Evolutionary conservation across 2,797 vertebrate genomes (phyloP), one percentile per base, ranked within the genome.

Genomic region (Lateolabrax maculatus): DNA sequence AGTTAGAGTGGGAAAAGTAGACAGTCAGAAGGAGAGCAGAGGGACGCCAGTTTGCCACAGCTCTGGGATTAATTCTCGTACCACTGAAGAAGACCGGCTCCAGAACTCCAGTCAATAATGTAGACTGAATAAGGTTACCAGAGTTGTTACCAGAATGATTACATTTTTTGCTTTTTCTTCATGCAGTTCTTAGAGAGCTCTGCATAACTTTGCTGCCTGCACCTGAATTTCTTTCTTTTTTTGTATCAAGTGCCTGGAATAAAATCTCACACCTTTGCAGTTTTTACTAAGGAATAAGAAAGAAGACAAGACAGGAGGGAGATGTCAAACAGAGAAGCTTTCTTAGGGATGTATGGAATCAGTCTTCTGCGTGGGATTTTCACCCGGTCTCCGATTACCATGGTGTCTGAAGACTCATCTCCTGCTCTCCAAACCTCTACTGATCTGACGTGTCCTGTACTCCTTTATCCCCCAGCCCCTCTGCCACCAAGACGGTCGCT

Each of bases 271-370:
- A 12, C 58, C 3, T 62, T 29, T 36, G 1, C 39, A 21, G n/a
- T 43, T 72, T 80, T 71, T 18, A 58, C 21, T 23, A 16, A 52
- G 65, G 46, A 80, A 69, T 79, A 44, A 66, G 19, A n/a, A n/a
- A 64, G 25, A 43, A 63, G 36, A 51, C 10, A 31, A 39, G 10
- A 29, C 49, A 6, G 1, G 9, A 39, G 19, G 12, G 2, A 18
- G 21, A 9, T 43, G 34, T 49, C 2, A 21, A 53, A 70, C 19
- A 48, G 19, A 75, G 37, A 49, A 39, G 18, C 25, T 43, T 58
- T 46, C 49, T 19, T 66, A 2, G 81, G 58, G 67, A 91, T 90
- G 84, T 37, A 84, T 34, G 63, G 70, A 86, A 75, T 90, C 41
- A 55, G 63, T 4, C 36, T 39, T 12, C 75, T 89, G 12, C 21